These are phyloP conservation scores for Odontocolon sp. DNA, from an alignment of 2,888 invertebrate genomes.

Conservation along the genomic window DNA sequence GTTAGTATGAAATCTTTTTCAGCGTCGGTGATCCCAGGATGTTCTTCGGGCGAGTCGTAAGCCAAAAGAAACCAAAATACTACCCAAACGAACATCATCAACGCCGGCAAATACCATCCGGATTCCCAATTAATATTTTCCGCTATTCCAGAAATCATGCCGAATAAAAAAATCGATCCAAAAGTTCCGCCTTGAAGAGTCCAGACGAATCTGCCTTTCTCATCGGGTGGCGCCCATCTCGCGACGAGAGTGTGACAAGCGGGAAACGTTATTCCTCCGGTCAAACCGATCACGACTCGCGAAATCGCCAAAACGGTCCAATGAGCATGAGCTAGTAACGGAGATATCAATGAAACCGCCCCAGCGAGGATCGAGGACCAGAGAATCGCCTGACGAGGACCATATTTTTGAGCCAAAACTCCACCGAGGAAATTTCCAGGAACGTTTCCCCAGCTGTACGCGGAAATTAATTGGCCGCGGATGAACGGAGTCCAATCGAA, in stretches of 20 bases:
- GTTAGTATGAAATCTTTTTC: constrained; percentile 84
- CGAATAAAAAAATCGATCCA: constrained; percentile 87
- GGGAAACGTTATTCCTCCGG: constrained; percentile 85
- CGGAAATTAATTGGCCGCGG: constrained; percentile 73
- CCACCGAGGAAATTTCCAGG: constrained; percentile 77
- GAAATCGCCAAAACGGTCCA: constrained; percentile 67
- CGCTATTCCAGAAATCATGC: constrained; percentile 85
- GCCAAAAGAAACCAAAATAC: constrained; percentile 85
- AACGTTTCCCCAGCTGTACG: constrained; percentile 74
- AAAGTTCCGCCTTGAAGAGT: constrained; percentile 88
- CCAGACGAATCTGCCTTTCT: constrained; percentile 88
- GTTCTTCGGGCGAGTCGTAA: constrained; percentile 85
- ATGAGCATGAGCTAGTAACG: constrained; percentile 70
- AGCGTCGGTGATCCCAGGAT: constrained; percentile 84
- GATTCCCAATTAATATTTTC: constrained; percentile 86
- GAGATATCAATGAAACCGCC: constrained; percentile 66
- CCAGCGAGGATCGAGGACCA: constrained; percentile 74
- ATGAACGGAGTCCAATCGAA: constrained; percentile 69
- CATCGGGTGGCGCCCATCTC: constrained; percentile 88
- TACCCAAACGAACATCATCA: constrained; percentile 83
- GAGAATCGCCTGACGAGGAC: constrained; percentile 69
- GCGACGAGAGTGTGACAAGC: constrained; percentile 86
- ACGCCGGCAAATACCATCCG: constrained; percentile 86
- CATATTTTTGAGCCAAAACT: constrained; percentile 69
- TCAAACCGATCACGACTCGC: constrained; percentile 72